phyloP scores from a whole-genome alignment of 2,113 vertebrate genomes.

The Ariopsis seemanni region DNA sequence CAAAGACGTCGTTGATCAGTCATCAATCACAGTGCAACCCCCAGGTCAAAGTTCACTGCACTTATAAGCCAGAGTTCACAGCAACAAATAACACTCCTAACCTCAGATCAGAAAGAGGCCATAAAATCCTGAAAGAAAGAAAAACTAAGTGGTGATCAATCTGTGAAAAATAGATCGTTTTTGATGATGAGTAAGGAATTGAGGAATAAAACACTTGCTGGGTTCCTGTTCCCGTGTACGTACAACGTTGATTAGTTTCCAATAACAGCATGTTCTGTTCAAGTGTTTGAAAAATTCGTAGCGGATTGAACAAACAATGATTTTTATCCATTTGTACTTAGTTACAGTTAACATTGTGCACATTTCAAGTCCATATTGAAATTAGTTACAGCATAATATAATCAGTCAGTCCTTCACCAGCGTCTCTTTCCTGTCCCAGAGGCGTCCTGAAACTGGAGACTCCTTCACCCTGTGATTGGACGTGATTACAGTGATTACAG shows the following conservation, averaged over 20 bases:
- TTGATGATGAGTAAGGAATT: neutral
- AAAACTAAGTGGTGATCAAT: neutral
- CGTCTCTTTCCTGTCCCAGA: neutral
- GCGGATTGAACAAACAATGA: neutral
- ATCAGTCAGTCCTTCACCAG: neutral
- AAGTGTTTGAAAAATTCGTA: neutral
- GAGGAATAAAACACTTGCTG: neutral
- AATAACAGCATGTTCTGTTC: neutral
- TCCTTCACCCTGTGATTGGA: neutral
- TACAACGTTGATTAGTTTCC: neutral
- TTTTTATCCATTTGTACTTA: neutral
- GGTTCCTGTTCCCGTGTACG: neutral
- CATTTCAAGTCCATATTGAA: neutral
- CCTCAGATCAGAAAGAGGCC: slow-evolving; percentile 18
- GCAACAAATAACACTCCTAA: slow-evolving; percentile 38
- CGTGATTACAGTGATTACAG: neutral
- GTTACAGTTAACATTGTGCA: neutral
- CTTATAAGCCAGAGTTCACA: slow-evolving; percentile 48
- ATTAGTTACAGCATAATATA: neutral
- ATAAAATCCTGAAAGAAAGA: slow-evolving; percentile 18
- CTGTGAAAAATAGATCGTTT: neutral
- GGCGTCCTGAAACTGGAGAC: neutral
- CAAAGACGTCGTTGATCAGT: slow-evolving; percentile 32
- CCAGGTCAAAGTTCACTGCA: slow-evolving; percentile 46
- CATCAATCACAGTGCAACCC: slow-evolving; percentile 42